phyloP scores from a whole-genome alignment of 2,888 invertebrate genomes.

The Branchipolynoe longqiensis region DNA sequence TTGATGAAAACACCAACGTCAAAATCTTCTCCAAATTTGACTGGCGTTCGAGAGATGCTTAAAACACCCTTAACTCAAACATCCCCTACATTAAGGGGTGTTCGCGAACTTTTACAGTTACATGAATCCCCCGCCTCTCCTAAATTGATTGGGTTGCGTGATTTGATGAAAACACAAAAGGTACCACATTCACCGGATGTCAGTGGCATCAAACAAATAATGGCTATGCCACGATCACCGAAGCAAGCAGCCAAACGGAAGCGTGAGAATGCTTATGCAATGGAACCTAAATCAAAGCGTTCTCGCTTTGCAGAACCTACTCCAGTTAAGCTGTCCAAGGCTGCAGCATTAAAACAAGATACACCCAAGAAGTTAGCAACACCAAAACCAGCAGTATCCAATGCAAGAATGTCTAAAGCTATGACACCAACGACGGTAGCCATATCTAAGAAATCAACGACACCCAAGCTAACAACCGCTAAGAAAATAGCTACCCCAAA shows the following conservation, averaged over 20 bases:
- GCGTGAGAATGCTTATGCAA: not conserved
- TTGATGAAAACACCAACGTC: slow-evolving; percentile 67
- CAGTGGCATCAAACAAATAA: slow-evolving; percentile 61
- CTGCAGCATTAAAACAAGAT: not conserved
- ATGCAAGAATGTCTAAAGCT: slow-evolving; percentile 61
- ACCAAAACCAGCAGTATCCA: slow-evolving; percentile 6
- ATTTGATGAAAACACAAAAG: slow-evolving; percentile 64
- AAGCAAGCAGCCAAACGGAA: slow-evolving; percentile 26
- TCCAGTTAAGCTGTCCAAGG: slow-evolving; percentile 9
- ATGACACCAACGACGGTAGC: too few relatives aligned
- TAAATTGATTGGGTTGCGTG: slow-evolving; percentile 62
- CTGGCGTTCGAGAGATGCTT: slow-evolving; percentile 63
- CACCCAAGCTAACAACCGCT: slow-evolving; percentile 9
- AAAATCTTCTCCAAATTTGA: slow-evolving; percentile 55
- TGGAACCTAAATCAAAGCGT: slow-evolving; percentile 17
- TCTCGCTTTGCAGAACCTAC: slow-evolving; percentile 22
- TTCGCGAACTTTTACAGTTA: slow-evolving; percentile 64
- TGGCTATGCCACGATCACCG: slow-evolving; percentile 32
- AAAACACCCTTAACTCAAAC: slow-evolving; percentile 62
- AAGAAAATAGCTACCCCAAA: slow-evolving; percentile 3
- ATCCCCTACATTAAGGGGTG: slow-evolving; percentile 61
- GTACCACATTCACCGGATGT: slow-evolving; percentile 60
- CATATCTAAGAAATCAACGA: slow-evolving; percentile 53
- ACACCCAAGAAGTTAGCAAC: slow-evolving; percentile 36
- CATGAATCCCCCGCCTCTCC: slow-evolving; percentile 64